Conservation (phyloP, 35 echinoderm and acorn worm genomes). For the Anneissia japonica region DNA sequence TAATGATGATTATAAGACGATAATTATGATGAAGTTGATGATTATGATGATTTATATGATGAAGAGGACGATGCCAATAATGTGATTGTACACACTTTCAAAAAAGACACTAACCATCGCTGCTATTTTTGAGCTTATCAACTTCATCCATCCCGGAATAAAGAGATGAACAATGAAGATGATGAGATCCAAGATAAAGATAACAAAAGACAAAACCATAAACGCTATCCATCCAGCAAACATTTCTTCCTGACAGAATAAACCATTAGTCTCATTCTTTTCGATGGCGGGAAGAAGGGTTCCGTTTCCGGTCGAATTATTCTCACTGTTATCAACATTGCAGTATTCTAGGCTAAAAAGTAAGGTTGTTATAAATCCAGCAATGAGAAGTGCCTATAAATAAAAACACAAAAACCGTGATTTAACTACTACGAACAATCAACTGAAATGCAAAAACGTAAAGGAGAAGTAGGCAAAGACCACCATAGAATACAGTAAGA, state of each 20-base stretch:
- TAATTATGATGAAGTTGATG: no score
- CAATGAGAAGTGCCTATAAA: not conserved
- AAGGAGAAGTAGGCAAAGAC: no score
- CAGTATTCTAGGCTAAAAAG: not conserved
- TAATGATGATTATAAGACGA: no score
- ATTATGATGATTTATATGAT: no score
- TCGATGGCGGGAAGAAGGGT: not conserved
- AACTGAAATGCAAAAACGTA: no score
- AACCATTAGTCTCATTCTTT: not conserved
- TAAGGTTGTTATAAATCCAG: not conserved
- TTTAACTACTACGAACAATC: no score
- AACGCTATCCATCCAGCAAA: not conserved
- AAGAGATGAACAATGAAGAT: not conserved
- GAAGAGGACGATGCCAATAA: no score
- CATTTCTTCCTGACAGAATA: not conserved
- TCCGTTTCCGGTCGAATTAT: not conserved
- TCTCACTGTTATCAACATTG: not conserved
- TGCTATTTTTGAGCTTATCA: not conserved
- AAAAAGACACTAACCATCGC: not conserved
- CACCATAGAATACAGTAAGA: no score
- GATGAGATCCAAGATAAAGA: not conserved
- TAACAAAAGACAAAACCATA: not conserved
- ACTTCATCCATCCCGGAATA: not conserved
- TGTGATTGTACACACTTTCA: no score
- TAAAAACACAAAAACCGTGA: no score